Conservation (phyloP, 2,888 invertebrate species). For the Lepidocyrtinus sp. region DNA sequence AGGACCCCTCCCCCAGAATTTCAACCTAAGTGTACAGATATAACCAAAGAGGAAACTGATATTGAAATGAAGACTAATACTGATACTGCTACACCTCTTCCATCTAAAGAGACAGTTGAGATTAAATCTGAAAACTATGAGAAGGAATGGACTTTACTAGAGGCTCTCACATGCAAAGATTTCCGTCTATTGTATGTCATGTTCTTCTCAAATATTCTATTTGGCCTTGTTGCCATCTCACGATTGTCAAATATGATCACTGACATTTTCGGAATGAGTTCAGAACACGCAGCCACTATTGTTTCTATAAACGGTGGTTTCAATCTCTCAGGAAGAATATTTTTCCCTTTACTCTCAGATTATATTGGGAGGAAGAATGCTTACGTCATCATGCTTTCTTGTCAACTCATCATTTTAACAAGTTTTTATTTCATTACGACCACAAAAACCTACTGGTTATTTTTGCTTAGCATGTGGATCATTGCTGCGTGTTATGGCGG, state of each 20-base stretch:
- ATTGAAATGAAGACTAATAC: not conserved
- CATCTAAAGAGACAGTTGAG: no score
- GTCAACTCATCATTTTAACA: conserved; percentile 54
- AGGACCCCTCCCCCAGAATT: conserved; percentile 64
- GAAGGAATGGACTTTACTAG: conserved; percentile 17
- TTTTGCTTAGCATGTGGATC: conserved; percentile 61
- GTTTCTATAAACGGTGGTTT: conserved; percentile 66
- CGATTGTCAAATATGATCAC: conserved; percentile 62
- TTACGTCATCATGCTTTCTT: conserved; percentile 56
- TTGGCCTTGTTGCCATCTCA: conserved; percentile 64
- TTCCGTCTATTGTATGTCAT: conserved; percentile 61
- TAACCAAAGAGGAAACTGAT: not conserved
- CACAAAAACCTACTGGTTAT: conserved; percentile 61
- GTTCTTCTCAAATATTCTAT: conserved; percentile 63
- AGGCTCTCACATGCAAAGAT: conserved; percentile 55
- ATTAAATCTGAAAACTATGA: conserved; percentile 1
- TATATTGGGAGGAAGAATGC: conserved; percentile 62
- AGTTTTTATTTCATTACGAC: conserved; percentile 60
- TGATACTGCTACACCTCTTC: no score
- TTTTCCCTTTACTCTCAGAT: conserved; percentile 59
- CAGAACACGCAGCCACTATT: conserved; percentile 58
- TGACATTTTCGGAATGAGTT: conserved; percentile 53
- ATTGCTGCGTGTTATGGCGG: conserved; percentile 60
- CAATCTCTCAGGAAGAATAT: conserved; percentile 62
- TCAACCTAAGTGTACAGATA: not conserved